Percentiles rank a stretch among this genome's conserved stretches.
These are phyloP conservation scores for Caiman crocodilus DNA, from an alignment of 2,797 vertebrate genomes.

Conservation along the genomic window DNA sequence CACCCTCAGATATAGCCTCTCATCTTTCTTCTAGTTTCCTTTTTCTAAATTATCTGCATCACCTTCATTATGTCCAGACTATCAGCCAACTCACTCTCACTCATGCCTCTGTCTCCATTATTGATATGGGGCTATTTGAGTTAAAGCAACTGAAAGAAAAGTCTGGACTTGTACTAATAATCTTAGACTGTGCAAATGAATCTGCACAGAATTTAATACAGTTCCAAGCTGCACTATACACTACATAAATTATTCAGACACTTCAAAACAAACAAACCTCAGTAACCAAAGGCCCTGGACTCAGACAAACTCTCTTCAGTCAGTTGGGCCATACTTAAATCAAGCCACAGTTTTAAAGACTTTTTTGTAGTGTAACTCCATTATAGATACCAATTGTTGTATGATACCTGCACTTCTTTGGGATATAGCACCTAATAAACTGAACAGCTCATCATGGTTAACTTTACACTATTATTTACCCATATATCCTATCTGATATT, in stretches of 20 bases:
- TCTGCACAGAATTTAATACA: background rate
- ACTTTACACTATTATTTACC: slow-evolving; percentile 13
- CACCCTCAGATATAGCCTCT: background rate
- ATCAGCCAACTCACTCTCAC: background rate
- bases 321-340: slow-evolving; percentile 18
- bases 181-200: background rate
- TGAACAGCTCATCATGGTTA: background rate
- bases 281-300: background rate
- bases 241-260: background rate
- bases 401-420: background rate
- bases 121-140: background rate
- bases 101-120: background rate
- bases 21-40: background rate
- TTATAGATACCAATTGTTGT: slow-evolving; percentile 12
- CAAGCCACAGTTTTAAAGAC: background rate
- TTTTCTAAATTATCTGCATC: background rate
- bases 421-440: background rate
- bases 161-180: background rate
- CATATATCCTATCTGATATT: background rate
- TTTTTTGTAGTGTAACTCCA: background rate
- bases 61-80: background rate
- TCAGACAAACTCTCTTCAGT: slow-evolving; percentile 41
- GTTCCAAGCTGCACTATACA: background rate
- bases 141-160: background rate
- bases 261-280: slow-evolving; percentile 44